A percentile compares a stretch with the other conserved stretches of the same genome.
phyloP scores from a whole-genome alignment of 2,888 invertebrate genomes.

The Esperia sulphurella region DNA sequence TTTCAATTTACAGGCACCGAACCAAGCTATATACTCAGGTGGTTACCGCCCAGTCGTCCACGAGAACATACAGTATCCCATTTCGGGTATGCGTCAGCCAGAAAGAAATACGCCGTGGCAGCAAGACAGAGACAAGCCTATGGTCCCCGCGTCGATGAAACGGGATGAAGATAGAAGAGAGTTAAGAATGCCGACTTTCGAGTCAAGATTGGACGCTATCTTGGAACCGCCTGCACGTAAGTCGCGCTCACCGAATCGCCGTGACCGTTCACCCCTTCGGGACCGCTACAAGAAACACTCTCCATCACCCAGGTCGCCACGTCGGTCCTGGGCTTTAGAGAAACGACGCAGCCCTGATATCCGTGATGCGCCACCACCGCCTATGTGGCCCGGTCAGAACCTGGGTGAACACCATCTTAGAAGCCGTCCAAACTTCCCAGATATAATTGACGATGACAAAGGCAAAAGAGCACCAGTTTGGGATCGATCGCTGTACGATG shows the following conservation, averaged over 20 bases:
- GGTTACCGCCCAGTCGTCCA: conserved; percentile 47
- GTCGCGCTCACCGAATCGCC: conserved; percentile 27
- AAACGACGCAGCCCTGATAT: conserved; percentile 54
- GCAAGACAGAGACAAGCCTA: conserved; percentile 35
- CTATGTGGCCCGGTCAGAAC: conserved; percentile 53
- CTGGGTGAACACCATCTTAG: conserved; percentile 18
- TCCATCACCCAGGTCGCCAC: conserved; percentile 50
- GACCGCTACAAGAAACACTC: conserved; percentile 56
- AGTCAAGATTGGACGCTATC: conserved; percentile 18
- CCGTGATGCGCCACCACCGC: conserved; percentile 56
- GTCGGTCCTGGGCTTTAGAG: conserved; percentile 67
- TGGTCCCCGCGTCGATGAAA: conserved; percentile 22
- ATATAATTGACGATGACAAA: conserved; percentile 3
- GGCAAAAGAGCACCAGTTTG: conserved; percentile 14
- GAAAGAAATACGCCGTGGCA: conserved; percentile 39
- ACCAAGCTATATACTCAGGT: conserved; percentile 64
- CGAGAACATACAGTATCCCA: conserved; percentile 40
- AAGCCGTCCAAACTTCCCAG: conserved; percentile 22
- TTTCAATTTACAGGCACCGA: conserved; percentile 72
- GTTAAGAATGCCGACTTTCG: conserved; percentile 23
- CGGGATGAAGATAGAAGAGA: conserved; percentile 44
- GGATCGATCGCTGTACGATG: conserved; percentile 30
- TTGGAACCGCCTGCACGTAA: conserved; percentile 11
- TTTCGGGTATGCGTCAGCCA: conserved; percentile 18
- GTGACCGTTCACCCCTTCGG: conserved; percentile 54